Percentiles rank a stretch among this genome's conserved stretches.
These are phyloP conservation scores for Nesoenas mayeri DNA, from an alignment of 2,113 vertebrate genomes.

Conservation along the genomic window DNA sequence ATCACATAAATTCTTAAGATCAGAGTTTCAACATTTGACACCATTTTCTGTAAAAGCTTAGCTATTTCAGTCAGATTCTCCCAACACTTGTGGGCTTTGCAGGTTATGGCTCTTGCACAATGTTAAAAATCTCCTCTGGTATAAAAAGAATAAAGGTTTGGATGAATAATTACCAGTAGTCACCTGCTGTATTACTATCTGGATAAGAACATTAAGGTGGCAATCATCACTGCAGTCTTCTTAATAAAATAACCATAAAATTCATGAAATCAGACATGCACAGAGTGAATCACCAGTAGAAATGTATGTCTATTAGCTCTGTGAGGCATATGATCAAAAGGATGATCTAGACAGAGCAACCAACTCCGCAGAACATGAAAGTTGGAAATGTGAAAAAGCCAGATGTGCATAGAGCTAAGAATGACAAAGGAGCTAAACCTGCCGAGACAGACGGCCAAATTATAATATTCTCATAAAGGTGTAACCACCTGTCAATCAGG, in stretches of 20 bases:
- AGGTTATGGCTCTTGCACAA: background rate
- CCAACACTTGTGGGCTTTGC: background rate
- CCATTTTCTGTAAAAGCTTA: background rate
- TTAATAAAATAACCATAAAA: slow-evolving; percentile 33
- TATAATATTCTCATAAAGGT: background rate
- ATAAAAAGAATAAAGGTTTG: slow-evolving; percentile 7
- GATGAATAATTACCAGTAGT: slow-evolving; percentile 40
- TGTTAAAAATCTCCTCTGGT: background rate
- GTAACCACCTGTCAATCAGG: background rate
- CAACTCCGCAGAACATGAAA: background rate
- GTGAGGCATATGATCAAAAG: slow-evolving; percentile 2
- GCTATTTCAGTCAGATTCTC: background rate
- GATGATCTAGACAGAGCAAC: background rate
- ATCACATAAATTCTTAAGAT: background rate
- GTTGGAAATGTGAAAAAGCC: background rate
- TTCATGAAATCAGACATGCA: background rate
- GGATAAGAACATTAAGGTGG: slow-evolving; percentile 16
- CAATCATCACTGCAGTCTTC: slow-evolving; percentile 3
- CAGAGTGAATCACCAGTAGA: background rate
- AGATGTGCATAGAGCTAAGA: background rate
- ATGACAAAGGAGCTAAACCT: background rate
- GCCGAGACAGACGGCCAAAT: background rate
- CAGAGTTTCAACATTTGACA: background rate
- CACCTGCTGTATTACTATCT: slow-evolving; percentile 12
- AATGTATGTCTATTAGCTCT: background rate